Percentiles rank a stretch among this genome's conserved stretches.
Evolutionary conservation across 2,797 vertebrate genomes (phyloP).

Genomic region (Sciurus carolinensis): DNA sequence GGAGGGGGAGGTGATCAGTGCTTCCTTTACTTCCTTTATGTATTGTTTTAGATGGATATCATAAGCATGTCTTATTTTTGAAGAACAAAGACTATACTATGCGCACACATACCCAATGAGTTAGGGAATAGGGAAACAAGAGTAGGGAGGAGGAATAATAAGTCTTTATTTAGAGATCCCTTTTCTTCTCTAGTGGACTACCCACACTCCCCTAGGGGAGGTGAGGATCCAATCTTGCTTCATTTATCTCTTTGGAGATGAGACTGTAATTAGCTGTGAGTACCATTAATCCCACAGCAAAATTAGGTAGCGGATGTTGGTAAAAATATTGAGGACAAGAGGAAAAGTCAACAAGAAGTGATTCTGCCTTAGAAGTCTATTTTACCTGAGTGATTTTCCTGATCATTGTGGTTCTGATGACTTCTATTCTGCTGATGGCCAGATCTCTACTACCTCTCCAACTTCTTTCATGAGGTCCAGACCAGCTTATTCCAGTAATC

Average conservation of each 20-base stretch:
- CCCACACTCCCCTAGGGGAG: neutral
- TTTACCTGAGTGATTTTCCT: neutral
- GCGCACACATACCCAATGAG: neutral
- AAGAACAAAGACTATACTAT: neutral
- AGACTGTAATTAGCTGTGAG: neutral
- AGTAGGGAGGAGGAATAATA: neutral
- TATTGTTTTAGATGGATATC: neutral
- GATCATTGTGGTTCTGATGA: neutral
- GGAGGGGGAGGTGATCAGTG: neutral
- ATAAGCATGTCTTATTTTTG: neutral
- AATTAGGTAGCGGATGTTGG: neutral
- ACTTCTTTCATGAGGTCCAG: neutral
- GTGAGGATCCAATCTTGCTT: neutral
- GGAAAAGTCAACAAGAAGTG: neutral
- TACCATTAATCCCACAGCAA: slow-evolving; percentile 39
- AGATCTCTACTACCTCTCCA: neutral
- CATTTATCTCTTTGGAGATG: neutral
- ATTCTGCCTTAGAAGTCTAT: neutral
- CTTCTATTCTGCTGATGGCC: neutral
- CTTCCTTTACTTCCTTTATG: neutral
- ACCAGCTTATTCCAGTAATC: neutral
- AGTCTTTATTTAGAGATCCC: neutral
- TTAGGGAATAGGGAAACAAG: neutral
- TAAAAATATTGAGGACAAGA: slow-evolving; percentile 2
- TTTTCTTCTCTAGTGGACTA: neutral